Base-by-base conservation (phyloP, 1,140 invertebrate genomes). In the Nasonia vitripennis region DNA sequence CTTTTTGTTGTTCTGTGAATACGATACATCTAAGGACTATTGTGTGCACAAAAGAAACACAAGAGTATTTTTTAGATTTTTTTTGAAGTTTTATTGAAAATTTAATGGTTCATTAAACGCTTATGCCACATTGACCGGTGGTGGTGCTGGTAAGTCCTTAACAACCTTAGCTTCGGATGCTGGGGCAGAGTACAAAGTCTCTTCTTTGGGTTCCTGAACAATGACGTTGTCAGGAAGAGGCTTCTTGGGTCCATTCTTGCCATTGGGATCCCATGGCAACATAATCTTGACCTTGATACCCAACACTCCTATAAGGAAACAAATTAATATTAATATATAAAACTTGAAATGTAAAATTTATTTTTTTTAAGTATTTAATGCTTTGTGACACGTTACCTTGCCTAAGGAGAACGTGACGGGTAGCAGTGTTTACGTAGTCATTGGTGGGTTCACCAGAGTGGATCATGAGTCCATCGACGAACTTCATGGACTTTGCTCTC, bases 401-500 rank as follows among this genome's bases (percentile, higher is more conserved):
- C 94, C 99, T 95, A 23, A 99, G 95, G 87, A 99, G 95, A 31
- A 99, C 99, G 93, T 99, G 99, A 89, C 99, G 95, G 55, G 99
- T 99, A 83, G 99, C 99, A 41, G 97, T 98, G 91, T 99, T 98
- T 23, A 99, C 98, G 91, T 99, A 99, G 88, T 99, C 98, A 92
- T 99, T 98, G 90, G 97, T 98, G 37, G 99, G 99, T 92, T 99
- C 98, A 92, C 99, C 99, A 91, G 98, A 99, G 94, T 99, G 99
- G 91, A 99, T 99, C 99, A 99, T 99, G 34, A 99, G 95, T 83
- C 99, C 99, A 93, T 99, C 99, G 83, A 99, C 98, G 93, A 99
- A 99, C 93, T 99, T 99, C 99, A 99, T 99, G 23, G 98, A 98
- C 94, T 99, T 99, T 85, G 99, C 99, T 95, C 99, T 95, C 94